phyloP scores from a whole-genome alignment of 2,888 invertebrate species.

The Hypolimnas misippus region DNA sequence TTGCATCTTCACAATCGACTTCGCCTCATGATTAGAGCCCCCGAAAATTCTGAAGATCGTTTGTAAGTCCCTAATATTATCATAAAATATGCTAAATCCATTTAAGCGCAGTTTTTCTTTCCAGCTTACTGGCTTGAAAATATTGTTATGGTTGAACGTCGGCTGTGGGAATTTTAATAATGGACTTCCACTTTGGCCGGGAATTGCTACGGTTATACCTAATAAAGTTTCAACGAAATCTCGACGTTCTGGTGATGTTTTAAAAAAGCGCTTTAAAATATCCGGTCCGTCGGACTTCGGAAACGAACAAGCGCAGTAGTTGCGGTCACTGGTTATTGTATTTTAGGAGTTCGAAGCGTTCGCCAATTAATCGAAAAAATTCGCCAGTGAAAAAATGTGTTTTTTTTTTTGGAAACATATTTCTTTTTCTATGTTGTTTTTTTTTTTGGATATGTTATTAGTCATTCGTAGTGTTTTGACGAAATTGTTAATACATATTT shows the following conservation, averaged over 20 bases:
- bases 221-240: constrained; percentile 43
- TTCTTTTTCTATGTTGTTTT: background rate
- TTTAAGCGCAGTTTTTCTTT: constrained; percentile 70
- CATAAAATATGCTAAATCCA: constrained; percentile 71
- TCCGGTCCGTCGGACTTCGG: constrained; percentile 17
- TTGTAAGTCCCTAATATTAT: constrained; percentile 50
- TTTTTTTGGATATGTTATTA: no score
- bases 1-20: background rate
- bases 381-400: background rate
- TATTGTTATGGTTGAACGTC: constrained; percentile 64
- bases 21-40: constrained; percentile 32
- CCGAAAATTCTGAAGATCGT: constrained; percentile 47
- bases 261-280: constrained; percentile 24
- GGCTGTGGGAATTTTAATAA: constrained; percentile 59
- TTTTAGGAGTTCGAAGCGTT: constrained; percentile 23
- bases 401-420: background rate
- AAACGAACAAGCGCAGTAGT: constrained; percentile 20
- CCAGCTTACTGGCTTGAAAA: constrained; percentile 64
- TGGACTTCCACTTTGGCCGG: constrained; percentile 41
- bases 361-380: constrained; percentile 20
- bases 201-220: constrained; percentile 45
- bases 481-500: no score
- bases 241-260: constrained; percentile 26
- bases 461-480: no score
- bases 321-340: constrained; percentile 28